Evolutionary conservation across 1,140 invertebrate genomes (phyloP), one percentile per base, ranked within the genome.

Genomic region (Lethrus apterus): DNA sequence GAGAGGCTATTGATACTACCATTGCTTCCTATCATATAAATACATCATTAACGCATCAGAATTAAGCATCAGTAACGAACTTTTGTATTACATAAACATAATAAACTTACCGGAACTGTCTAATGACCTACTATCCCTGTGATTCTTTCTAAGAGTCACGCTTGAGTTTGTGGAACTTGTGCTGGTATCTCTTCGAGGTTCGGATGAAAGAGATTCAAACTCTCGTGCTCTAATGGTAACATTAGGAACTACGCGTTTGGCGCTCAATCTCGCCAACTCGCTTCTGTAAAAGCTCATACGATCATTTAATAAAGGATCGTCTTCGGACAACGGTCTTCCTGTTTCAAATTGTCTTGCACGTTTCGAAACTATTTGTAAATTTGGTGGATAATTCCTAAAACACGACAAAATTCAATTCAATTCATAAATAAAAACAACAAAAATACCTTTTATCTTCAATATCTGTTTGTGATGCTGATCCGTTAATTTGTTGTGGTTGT

Each of bases 341-440:
- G 68, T 73, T 57, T 87, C 84, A 61, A 89, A 82, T 56, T 86
- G 83, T 48, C 78, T 75, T 0, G 83, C 81, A n/a, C 83, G 67
- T 38, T 77, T 76, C 1, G 79, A 79, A 14, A 85, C 82, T 29
- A 84, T 72, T 55, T 82, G 79, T 11, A 80, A 58, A 20, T 75
- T 73, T 5, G 71, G 67, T 0, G 75, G 69, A 46, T 55, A 61
- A 31, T 58, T 54, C 60, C 79, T 80, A 42, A 63, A 69, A 62
- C 45, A 18, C 29, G 17, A 29, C 7, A 42, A 15, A 18, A 38
- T 3, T 10, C 2, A n/a, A 38, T 19, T 38, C 13, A 33, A 13
- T 13, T 33, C 17, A 15, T 15, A 10, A 7, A 9, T 15, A 1
- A 2, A 2, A 15, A n/a, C n/a, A 33, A 33, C 14, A 11, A 5